Conservation (phyloP, 35 echinoderm and acorn worm genomes). For the Lytechinus pictus region DNA sequence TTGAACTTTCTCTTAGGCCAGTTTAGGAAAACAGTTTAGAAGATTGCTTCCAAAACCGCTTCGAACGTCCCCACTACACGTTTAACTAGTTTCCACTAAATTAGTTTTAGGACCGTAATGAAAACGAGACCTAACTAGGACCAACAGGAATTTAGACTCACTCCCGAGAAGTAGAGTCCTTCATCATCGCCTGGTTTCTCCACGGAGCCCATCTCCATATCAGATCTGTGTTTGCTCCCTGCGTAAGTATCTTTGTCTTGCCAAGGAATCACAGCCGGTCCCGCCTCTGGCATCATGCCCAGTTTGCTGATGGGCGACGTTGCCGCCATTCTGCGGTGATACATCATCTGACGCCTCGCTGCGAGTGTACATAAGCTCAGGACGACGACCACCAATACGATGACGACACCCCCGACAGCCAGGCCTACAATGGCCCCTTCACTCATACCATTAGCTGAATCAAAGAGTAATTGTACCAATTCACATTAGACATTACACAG, state of each 20-base stretch:
- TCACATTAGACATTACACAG: no score
- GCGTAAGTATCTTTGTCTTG: background rate
- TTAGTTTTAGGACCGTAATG: no score
- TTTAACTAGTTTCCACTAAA: no score
- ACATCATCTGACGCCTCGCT: background rate
- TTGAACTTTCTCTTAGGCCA: no score
- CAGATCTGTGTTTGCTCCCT: background rate
- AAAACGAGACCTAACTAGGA: background rate
- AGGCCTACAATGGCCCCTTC: background rate
- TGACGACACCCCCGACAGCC: background rate
- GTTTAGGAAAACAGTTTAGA: no score
- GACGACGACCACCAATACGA: background rate
- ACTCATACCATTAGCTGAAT: background rate
- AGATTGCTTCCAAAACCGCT: no score
- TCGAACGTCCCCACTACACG: no score
- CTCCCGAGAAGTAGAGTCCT: background rate
- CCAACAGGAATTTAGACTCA: background rate
- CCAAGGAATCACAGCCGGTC: background rate
- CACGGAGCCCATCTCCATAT: background rate
- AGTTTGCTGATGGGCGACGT: background rate
- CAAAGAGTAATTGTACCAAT: no score
- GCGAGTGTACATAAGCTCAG: background rate
- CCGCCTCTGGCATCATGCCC: background rate
- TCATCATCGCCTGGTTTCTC: background rate
- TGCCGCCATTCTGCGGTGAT: background rate